Evolutionary conservation across 1,140 invertebrate genomes (phyloP), one percentile per base, ranked within the genome.

Genomic region (Centruroides vittatus): DNA sequence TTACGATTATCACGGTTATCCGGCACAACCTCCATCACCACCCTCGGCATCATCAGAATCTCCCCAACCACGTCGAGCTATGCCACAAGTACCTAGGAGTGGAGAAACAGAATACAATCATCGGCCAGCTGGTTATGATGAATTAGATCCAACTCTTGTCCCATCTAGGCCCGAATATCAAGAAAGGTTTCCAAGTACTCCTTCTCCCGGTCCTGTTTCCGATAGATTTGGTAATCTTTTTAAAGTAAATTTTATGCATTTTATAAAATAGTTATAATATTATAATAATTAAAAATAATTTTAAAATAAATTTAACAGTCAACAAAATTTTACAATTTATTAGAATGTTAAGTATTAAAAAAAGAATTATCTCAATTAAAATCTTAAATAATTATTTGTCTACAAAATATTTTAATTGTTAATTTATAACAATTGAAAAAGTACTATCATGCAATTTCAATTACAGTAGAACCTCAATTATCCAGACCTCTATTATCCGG

Each of bases 151-250:
- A 61, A 75, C 78, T 47, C 71, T 82, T 65, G 78, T 80, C 69
- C 75, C 79, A 65, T 82, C 82, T 70, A 76, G 82, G 63, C 82
- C 85, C 70, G 81, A 83, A 71, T 87, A 86, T 73, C 77, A 82
- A 60, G 41, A 41, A 41, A 41, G 41, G 41, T 41, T 41, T 41
- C 41, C 41, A 41, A 79, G 85, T 65, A 83, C 84, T 63, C 80
- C 83, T 48, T 82, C 83, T 66, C 81, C 84, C 12, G 84, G 82
- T 60, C 80, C 79, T 50, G 66, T 63, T 47, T 68, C 65, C 78
- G 80, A 82, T 69, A 78, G 80, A 74, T 84, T 83, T 74, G 80
- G 81, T 82, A 67, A 66, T 65, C 61, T 5, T 12, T 3, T 55
- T 41, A 7, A n/a, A 6, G 9, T 50, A 34, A 54, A 55, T 34